phyloP scores from a whole-genome alignment of 2,113 vertebrate genomes.

The Xiphophorus hellerii region DNA sequence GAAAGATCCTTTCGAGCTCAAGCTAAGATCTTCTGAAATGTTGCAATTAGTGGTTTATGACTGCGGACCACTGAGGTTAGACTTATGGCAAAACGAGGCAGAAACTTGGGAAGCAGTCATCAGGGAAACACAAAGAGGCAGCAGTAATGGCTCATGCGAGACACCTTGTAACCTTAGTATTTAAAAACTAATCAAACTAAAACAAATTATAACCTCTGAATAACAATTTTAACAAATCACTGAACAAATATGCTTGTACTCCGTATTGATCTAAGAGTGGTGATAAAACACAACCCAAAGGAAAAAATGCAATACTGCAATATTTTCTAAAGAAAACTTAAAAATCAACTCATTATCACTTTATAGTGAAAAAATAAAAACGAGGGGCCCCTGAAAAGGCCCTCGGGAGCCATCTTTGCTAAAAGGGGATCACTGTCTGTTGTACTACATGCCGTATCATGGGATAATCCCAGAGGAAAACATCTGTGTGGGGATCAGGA shows the following conservation, averaged over 20 bases:
- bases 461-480: conserved; percentile 65
- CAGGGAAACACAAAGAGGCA: conserved; percentile 28
- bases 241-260: conserved; percentile 10
- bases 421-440: conserved; percentile 54
- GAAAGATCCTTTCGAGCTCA: conserved; percentile 56
- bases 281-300: conserved; percentile 11
- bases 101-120: conserved; percentile 33
- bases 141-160: conserved; percentile 29
- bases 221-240: conserved; percentile 19
- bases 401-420: conserved; percentile 42
- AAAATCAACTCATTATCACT: conserved; percentile 62
- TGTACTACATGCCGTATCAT: conserved; percentile 63
- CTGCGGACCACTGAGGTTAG: conserved; percentile 39
- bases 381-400: conserved; percentile 51
- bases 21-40: conserved; percentile 53
- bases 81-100: conserved; percentile 34
- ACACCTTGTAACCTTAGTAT: conserved; percentile 27
- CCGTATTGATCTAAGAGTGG: conserved; percentile 1
- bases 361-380: conserved; percentile 56
- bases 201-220: not conserved
- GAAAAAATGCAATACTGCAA: conserved; percentile 12
- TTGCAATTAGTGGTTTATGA: conserved; percentile 55
- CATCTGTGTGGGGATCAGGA: conserved; percentile 65
- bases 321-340: conserved; percentile 35
- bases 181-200: conserved; percentile 20